Base-by-base conservation (phyloP, 2,797 vertebrate genomes). In the Sebastes reedi region DNA sequence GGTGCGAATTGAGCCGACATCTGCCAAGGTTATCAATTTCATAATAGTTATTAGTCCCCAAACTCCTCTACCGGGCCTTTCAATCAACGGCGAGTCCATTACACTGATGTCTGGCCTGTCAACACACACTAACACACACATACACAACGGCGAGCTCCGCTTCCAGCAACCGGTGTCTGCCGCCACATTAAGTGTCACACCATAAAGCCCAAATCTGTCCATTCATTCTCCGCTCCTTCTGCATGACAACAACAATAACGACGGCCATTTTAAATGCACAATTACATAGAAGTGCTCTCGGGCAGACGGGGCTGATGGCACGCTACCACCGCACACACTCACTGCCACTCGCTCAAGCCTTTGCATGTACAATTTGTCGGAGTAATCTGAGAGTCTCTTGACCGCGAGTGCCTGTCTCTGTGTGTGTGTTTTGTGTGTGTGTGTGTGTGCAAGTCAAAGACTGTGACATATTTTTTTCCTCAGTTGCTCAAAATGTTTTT, bases 1-100 rank as follows among this genome's bases (percentile, higher is more conserved):
- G 92, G 91, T 93, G 93, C 30, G 73, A 82, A 85, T 77, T 32
- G 67, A 82, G 83, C 77, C 27, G 55, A 61, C 56, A 77, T 76
- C 83, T 89, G 91, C 90, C 89, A 93, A 91, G 75, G 86, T 92
- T 91, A 93, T 93, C 88, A 93, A 93, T 93, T 93, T 90, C 75
- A 91, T 87, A 87, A 90, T 86, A 90, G 90, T 90, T 89, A 92
- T 92, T 91, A 89, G 88, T 88, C 87, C 85, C 90, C 80, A 67
- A 85, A 90, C 85, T 83, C 88, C 82, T 75, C 75, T 77, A 75
- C 68, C 54, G 72, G 83, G 85, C 80, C 83, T 79, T 88, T 92
- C 88, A 87, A 90, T 92, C 90, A 90, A 71, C 78, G 18, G 58
- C 27, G 77, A 88, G 75, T 78, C 88, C 81, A 90, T 91, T 91